A percentile compares a stretch with the other conserved stretches of the same genome.
These are phyloP conservation scores for Hestina assimilis DNA, from an alignment of 1,140 invertebrate genomes.

Conservation along the genomic window DNA sequence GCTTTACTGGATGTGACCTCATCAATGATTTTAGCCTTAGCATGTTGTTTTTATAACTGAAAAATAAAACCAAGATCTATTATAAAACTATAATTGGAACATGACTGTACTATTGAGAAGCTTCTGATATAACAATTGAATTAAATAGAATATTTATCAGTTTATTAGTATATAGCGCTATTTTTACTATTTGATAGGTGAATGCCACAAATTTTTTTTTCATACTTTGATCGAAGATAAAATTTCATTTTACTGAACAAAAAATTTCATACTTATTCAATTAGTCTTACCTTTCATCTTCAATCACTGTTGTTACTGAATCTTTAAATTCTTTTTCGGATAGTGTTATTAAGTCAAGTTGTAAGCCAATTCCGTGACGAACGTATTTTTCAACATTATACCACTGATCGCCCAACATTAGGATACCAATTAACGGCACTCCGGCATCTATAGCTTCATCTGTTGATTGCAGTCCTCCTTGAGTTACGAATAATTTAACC, in stretches of 20 bases:
- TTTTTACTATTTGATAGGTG: too few species aligned
- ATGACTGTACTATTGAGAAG: too few species aligned
- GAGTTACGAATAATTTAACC: conserved; percentile 13
- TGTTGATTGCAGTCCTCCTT: conserved; percentile 11
- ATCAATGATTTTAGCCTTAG: conserved; percentile 18
- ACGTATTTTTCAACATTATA: conserved; percentile 14
- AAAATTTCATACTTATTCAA: not conserved
- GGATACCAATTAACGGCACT: conserved; percentile 10
- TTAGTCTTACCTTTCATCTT: conserved; percentile 8
- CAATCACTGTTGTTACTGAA: not conserved
- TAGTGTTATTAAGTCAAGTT: conserved; percentile 1
- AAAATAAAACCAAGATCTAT: too few species aligned
- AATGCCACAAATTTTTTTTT: too few species aligned
- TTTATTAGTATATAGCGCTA: too few species aligned
- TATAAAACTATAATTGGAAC: too few species aligned
- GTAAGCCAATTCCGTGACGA: conserved; percentile 4
- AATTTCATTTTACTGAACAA: too few species aligned
- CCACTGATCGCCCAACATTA: conserved; percentile 11
- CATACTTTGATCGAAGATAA: too few species aligned
- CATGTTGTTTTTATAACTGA: conserved; percentile 28
- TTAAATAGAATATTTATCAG: too few species aligned
- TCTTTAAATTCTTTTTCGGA: conserved; percentile 5
- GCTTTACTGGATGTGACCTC: conserved; percentile 24
- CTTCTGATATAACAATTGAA: too few species aligned
- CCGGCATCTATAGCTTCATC: conserved; percentile 9